These are phyloP conservation scores for Drosophila cyrtoloma DNA, from an alignment of 2,888 invertebrate genomes.

Conservation along the genomic window DNA sequence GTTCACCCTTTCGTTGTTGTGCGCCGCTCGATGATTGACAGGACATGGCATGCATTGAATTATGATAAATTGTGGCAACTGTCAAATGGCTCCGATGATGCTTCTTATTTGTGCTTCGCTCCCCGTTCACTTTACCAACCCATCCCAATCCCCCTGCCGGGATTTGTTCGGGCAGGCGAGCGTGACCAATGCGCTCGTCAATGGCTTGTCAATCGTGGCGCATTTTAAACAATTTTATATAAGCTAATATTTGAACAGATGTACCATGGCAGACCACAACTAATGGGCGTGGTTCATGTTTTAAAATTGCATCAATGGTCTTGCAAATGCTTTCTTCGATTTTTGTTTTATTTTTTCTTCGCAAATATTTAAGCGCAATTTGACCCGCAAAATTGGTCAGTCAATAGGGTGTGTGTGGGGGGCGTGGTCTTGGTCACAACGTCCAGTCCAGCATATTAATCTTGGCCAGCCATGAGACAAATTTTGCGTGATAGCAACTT, in stretches of 20 bases:
- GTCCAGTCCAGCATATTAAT: conserved; percentile 68
- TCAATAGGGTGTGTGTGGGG: background rate
- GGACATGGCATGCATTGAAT: conserved; percentile 81
- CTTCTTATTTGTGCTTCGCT: conserved; percentile 44
- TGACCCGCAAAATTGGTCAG: conserved; percentile 29
- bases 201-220: conserved; percentile 59
- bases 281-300: conserved; percentile 38
- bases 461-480: conserved; percentile 55
- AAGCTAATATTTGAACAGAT: conserved; percentile 78
- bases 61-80: conserved; percentile 84
- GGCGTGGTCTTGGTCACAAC: background rate
- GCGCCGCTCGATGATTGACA: conserved; percentile 69
- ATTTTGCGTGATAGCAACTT: conserved; percentile 51
- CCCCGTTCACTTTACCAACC: conserved; percentile 5
- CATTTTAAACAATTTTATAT: conserved; percentile 78
- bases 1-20: conserved; percentile 64
- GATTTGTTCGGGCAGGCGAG: conserved; percentile 37
- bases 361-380: conserved; percentile 65
- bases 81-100: conserved; percentile 80
- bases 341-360: conserved; percentile 22
- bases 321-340: conserved; percentile 60
- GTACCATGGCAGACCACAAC: conserved; percentile 34
- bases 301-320: conserved; percentile 71
- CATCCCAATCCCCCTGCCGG: background rate
- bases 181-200: conserved; percentile 63